Base-by-base conservation (phyloP, 1,140 invertebrate genomes). In the Euura saliciscinereae region DNA sequence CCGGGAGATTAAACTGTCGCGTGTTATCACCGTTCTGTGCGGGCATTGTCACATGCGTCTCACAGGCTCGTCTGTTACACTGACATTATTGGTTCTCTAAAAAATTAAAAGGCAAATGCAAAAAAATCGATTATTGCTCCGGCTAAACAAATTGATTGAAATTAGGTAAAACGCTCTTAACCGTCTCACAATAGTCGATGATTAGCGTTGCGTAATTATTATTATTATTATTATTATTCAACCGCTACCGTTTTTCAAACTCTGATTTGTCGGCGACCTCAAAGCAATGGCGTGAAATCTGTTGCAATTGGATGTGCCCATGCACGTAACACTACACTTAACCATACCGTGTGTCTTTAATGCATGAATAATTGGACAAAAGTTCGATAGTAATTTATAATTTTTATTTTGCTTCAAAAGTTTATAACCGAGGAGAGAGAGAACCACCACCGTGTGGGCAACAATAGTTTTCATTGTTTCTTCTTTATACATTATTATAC, bases 391-490 rank as follows among this genome's bases (percentile, higher is more conserved):
- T 28, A 28, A 28, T 28, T 28, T 28, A 28, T 28, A 0, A 28
- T 28, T 28, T 28, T 28, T 28, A 28, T 28, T 28, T 28, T 28
- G 28, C 28, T 28, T 28, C 28, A 28, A 28, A 28, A 28, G 28
- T 28, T 28, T 28, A 28, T 28, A 28, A 28, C 28, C 28, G 28
- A 28, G 28, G 28, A 28, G 28, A 28, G 28, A 28, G 28, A 28
- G 28, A 28, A 28, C 28, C 28, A 28, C 28, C 28, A 28, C 28
- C 28, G 28, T 28, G 28, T 1, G 28, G 28, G 59, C 67, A 76
- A 78, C 77, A 80, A 80, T 83, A 73, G 75, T 45, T 76, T 81
- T 79, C 80, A 80, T 81, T 82, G 80, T 80, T 79, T 78, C 75
- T 76, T 68, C 68, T 76, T 28, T 28, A 28, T 76, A 68, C 72